These are phyloP conservation scores for Himalopsyche kuldschensis DNA, from an alignment of 2,888 invertebrate species.

Conservation along the genomic window DNA sequence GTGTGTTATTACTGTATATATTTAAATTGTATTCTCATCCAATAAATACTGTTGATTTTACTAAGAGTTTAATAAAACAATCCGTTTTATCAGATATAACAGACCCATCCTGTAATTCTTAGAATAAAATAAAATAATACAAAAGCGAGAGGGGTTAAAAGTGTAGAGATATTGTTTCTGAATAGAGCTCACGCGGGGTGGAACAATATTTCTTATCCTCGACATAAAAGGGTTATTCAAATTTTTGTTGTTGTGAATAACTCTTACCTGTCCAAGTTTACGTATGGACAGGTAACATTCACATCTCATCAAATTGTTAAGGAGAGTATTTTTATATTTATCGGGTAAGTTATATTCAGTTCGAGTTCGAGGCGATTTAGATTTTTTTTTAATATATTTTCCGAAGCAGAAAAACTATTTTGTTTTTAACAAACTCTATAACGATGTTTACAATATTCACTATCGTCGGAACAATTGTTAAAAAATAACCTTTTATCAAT, in stretches of 20 bases:
- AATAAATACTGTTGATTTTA: too few relatives aligned
- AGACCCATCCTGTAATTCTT: neutral
- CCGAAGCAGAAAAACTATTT: too few relatives aligned
- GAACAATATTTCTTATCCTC: constrained; percentile 18
- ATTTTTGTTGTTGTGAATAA: constrained; percentile 20
- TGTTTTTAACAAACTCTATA: too few relatives aligned
- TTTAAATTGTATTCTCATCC: too few relatives aligned
- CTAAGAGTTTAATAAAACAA: too few relatives aligned
- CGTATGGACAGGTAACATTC: constrained; percentile 1
- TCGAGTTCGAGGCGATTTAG: too few relatives aligned
- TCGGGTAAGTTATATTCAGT: too few relatives aligned
- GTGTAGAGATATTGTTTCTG: neutral
- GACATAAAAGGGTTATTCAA: constrained; percentile 24
- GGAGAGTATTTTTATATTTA: neutral
- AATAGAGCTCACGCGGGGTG: constrained; percentile 2
- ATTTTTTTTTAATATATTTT: too few relatives aligned
- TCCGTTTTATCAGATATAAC: neutral
- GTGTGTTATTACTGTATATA: too few relatives aligned
- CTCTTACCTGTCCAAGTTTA: constrained; percentile 19
- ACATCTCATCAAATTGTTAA: neutral
- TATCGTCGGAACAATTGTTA: too few relatives aligned
- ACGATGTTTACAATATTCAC: too few relatives aligned
- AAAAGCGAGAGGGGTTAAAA: neutral
- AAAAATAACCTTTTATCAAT: too few relatives aligned
- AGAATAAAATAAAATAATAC: neutral